Percentiles rank a stretch among this genome's conserved stretches.
phyloP scores from a whole-genome alignment of 2,113 vertebrate genomes.

The Otolemur garnettii region DNA sequence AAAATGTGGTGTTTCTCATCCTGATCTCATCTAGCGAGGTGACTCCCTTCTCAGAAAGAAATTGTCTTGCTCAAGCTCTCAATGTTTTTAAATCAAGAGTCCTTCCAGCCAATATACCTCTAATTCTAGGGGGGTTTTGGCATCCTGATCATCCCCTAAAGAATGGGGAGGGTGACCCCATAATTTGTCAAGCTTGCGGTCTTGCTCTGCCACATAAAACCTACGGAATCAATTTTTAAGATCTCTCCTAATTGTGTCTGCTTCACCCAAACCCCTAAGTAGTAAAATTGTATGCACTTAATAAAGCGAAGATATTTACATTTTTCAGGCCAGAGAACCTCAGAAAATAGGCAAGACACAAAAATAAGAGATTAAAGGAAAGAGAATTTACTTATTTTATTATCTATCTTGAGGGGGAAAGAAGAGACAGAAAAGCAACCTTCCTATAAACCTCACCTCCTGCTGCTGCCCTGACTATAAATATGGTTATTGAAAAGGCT shows the following conservation, averaged over 20 bases:
- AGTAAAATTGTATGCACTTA: background rate
- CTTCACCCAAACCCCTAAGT: background rate
- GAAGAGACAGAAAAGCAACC: background rate
- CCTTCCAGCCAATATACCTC: background rate
- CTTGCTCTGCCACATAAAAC: background rate
- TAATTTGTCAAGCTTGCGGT: background rate
- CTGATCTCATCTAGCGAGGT: background rate
- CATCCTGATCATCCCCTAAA: background rate
- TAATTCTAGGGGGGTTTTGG: background rate
- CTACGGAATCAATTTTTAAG: background rate
- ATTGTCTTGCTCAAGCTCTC: background rate
- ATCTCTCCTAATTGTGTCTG: slow-evolving; percentile 41
- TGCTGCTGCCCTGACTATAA: background rate
- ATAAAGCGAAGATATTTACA: background rate
- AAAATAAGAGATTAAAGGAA: background rate
- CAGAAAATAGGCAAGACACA: background rate
- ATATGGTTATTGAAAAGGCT: background rate
- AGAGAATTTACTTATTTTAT: background rate
- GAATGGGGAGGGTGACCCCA: too few species aligned
- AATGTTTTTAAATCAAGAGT: background rate
- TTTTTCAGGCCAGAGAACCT: slow-evolving; percentile 29
- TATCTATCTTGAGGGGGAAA: background rate
- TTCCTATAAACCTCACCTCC: background rate
- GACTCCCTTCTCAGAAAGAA: background rate
- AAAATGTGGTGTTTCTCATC: background rate